These are phyloP conservation scores for Silurus meridionalis DNA, from an alignment of 2,113 vertebrate genomes.

Conservation along the genomic window DNA sequence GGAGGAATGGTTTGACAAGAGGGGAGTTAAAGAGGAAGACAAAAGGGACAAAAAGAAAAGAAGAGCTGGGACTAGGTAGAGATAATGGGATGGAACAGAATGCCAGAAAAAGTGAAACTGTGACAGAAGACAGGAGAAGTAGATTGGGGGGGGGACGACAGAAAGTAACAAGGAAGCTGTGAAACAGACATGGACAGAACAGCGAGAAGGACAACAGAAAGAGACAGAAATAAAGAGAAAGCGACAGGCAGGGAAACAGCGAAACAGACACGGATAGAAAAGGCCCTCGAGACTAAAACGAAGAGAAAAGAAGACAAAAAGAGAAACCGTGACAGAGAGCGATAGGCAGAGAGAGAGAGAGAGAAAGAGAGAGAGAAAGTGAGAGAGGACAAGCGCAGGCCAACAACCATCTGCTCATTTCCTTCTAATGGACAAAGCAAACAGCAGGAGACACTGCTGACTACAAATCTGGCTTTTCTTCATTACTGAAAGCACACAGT, in stretches of 20 bases:
- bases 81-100: neutral
- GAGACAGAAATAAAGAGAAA: neutral
- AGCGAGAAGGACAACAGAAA: neutral
- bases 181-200: slow-evolving; percentile 3
- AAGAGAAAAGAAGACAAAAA: slow-evolving; percentile 22
- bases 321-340: slow-evolving; percentile 17
- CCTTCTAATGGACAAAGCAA: slow-evolving; percentile 93
- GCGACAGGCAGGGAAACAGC: slow-evolving; percentile 2
- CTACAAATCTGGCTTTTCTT: slow-evolving; percentile 86
- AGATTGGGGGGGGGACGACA: neutral
- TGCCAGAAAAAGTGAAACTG: neutral
- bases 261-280: slow-evolving; percentile 36
- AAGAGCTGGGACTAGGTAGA: neutral
- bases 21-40: neutral
- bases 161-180: neutral
- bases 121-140: slow-evolving; percentile 2
- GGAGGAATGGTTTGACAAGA: neutral
- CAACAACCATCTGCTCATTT: slow-evolving; percentile 96
- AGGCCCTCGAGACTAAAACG: slow-evolving; percentile 2
- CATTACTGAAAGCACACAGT: slow-evolving; percentile 67
- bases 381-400: slow-evolving; percentile 69
- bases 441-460: slow-evolving; percentile 88
- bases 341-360: slow-evolving; percentile 13
- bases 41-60: neutral
- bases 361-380: neutral